Evolutionary conservation across 30 jellyfish, hydroid and myxozoan species (phyloP), one percentile per base, ranked within the genome.

Genomic region (Sanderia malayensis): DNA sequence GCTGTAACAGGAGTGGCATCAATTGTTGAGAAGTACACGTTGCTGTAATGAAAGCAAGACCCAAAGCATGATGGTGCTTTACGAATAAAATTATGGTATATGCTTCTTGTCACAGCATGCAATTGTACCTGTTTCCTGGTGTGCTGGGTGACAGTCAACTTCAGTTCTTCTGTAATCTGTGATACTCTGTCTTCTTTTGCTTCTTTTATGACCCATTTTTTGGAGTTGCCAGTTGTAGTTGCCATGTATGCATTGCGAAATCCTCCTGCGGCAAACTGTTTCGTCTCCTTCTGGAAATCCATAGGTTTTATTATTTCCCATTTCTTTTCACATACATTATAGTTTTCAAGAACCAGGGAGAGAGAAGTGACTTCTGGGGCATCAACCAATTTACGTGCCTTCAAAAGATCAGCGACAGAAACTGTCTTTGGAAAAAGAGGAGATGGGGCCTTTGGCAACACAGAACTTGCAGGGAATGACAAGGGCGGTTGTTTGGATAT

Each of bases 231-330:
- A 9, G n/a, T 31, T 28, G 73, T 6, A 6, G 73, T 47, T 8
- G 84, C 84, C 27, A 23, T 49, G 61, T 7, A 55, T 31, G 84
- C 84, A 21, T 46, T 21, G 19, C 84, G 58, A 46, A 72, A 72
- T n/a, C 49, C 84, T 13, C 81, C 74, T 74, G 22, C 71, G 67
- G 58, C 31, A 65, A 29, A 65, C 15, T 44, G 26, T 33, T 23
- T 21, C 31, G 2, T 22, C 29, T 65, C 30, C 11, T 13, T 6
- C 3, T 18, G 28, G 25, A 62, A 31, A 7, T 11, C 11, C 23
- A 30, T 33, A 18, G 59, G 27, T 23, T n/a, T 9, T 18, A 26
- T 18, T 31, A 1, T 65, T 24, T 30, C 32, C 78, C 78, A 65
- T 30, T 15, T 65, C 61, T 19, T 65, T 24, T 20, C 22, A 25